Conservation (phyloP, 1,140 invertebrate species). For the Pseudomyrmex pallidus region DNA sequence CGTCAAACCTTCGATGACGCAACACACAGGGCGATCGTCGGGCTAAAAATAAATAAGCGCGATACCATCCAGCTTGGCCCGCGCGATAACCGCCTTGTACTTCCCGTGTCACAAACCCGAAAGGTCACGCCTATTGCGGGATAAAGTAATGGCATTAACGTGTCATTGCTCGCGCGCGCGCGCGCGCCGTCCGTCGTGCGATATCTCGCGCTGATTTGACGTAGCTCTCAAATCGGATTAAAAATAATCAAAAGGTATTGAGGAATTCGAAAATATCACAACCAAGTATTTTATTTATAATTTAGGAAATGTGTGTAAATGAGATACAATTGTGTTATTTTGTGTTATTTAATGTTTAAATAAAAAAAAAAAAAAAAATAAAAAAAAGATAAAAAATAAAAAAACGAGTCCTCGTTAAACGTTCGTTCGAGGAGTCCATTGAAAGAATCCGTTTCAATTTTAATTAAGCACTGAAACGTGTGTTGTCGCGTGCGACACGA, state of each 20-base stretch:
- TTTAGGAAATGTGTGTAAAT: too few species aligned
- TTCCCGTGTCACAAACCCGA: not conserved
- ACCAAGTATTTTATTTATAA: too few species aligned
- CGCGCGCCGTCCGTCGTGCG: too few species aligned
- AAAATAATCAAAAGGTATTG: not conserved
- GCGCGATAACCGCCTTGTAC: conserved; percentile 13
- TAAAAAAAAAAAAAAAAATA: too few species aligned
- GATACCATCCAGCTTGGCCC: not conserved
- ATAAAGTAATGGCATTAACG: conserved; percentile 2
- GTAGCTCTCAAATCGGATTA: not conserved
- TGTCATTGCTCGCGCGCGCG: not conserved
- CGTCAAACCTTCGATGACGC: conserved; percentile 33
- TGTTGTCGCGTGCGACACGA: not conserved
- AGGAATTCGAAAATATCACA: too few species aligned
- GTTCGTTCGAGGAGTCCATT: too few species aligned
- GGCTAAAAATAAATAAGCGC: conserved; percentile 48
- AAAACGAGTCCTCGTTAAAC: too few species aligned
- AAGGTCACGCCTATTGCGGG: not conserved
- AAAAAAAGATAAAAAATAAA: too few species aligned
- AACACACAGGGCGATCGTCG: not conserved
- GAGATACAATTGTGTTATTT: too few species aligned
- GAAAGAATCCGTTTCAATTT: too few species aligned
- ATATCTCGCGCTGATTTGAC: not conserved
- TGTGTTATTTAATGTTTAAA: too few species aligned
- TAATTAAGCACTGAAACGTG: not conserved